phyloP scores from a whole-genome alignment of 2,113 vertebrate species.

The Equus quagga region DNA sequence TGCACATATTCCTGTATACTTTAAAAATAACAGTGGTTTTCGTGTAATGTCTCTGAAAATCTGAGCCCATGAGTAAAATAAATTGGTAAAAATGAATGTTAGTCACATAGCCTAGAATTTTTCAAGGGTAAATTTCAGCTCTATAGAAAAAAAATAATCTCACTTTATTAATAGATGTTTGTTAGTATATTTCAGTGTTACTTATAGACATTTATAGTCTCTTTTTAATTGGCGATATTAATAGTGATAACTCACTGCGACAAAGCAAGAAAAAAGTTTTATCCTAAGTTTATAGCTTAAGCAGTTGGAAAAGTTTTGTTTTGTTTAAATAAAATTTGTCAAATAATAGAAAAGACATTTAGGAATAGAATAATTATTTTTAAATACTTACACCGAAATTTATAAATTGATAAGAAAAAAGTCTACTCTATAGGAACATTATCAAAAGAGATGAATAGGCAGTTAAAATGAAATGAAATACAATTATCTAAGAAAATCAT shows the following conservation, averaged over 20 bases:
- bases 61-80: neutral
- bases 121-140: slow-evolving; percentile 31
- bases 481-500: neutral
- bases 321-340: neutral
- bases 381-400: neutral
- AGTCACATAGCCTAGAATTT: neutral
- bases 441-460: neutral
- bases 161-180: neutral
- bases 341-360: neutral
- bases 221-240: neutral
- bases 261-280: neutral
- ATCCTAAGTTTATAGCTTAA: neutral
- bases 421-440: neutral
- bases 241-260: neutral
- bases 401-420: neutral
- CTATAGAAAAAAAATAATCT: neutral
- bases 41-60: neutral
- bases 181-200: neutral
- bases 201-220: neutral
- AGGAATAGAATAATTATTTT: slow-evolving; percentile 27
- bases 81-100: slow-evolving; percentile 13
- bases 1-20: neutral
- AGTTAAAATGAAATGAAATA: neutral
- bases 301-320: neutral
- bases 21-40: neutral